Conservation (phyloP, 2,797 vertebrate species). For the Echeneis naucrates region DNA sequence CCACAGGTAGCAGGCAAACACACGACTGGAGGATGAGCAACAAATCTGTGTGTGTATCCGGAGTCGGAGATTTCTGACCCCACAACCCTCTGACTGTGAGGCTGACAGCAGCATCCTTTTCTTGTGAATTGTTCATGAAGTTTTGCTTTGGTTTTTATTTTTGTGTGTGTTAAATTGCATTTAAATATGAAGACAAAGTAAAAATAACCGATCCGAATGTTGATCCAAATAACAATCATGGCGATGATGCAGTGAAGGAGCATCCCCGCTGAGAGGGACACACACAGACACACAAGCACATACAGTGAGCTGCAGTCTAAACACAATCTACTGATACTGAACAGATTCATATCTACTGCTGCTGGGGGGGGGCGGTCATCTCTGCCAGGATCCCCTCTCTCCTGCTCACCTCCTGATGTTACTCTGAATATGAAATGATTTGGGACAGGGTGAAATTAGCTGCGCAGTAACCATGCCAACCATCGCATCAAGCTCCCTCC, state of each 20-base stretch:
- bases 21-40: not conserved
- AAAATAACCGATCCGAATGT: no score
- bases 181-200: no score
- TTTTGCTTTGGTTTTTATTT: no score
- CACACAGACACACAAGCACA: not conserved
- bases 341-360: slow-evolving; percentile 40
- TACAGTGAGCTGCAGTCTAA: slow-evolving; percentile 11
- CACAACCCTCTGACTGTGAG: no score
- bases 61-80: no score
- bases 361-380: slow-evolving; percentile 6
- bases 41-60: no score
- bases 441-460: slow-evolving; percentile 33
- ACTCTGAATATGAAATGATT: slow-evolving; percentile 42
- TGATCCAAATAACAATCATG: no score
- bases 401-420: slow-evolving; percentile 10
- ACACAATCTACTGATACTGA: slow-evolving; percentile 34
- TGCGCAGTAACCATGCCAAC: slow-evolving; percentile 54
- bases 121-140: no score
- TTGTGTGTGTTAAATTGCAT: no score
- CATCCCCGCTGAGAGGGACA: no score
- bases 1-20: slow-evolving; percentile 12
- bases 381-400: slow-evolving; percentile 2
- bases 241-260: no score
- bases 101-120: no score
- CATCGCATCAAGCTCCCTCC: slow-evolving; percentile 6